Evolutionary conservation across 2,888 invertebrate genomes (phyloP).

Genomic region (Eurytoma californica): DNA sequence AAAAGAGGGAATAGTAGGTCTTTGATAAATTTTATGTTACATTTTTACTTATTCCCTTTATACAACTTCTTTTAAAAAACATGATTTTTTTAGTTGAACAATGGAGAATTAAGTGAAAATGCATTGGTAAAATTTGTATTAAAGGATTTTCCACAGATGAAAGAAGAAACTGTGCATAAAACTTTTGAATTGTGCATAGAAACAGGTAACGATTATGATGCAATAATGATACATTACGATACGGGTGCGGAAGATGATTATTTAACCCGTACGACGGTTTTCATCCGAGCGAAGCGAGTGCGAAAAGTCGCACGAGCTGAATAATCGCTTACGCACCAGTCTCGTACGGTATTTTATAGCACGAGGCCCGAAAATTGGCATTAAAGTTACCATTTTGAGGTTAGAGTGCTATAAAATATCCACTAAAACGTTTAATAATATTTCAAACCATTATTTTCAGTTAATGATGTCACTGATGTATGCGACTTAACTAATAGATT

Average conservation of each 20-base stretch:
- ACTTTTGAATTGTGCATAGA: not conserved
- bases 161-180: not conserved
- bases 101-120: not conserved
- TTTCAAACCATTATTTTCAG: not conserved
- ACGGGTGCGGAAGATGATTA: too few relatives aligned
- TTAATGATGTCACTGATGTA: not conserved
- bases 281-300: too few relatives aligned
- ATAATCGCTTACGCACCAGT: too few relatives aligned
- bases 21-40: not conserved
- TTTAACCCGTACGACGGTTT: too few relatives aligned
- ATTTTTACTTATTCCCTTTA: not conserved
- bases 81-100: constrained; percentile 1
- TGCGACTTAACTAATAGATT: not conserved
- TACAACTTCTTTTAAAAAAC: not conserved
- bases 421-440: not conserved
- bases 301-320: too few relatives aligned
- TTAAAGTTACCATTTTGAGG: too few relatives aligned
- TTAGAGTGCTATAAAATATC: too few relatives aligned
- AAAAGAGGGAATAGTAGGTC: constrained; percentile 26
- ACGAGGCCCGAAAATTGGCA: too few relatives aligned
- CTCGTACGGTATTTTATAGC: too few relatives aligned
- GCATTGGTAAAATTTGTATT: not conserved
- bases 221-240: too few relatives aligned
- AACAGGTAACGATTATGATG: not conserved
- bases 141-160: not conserved